These are phyloP conservation scores for Tachina lurida DNA, from an alignment of 2,888 invertebrate species.

Conservation along the genomic window DNA sequence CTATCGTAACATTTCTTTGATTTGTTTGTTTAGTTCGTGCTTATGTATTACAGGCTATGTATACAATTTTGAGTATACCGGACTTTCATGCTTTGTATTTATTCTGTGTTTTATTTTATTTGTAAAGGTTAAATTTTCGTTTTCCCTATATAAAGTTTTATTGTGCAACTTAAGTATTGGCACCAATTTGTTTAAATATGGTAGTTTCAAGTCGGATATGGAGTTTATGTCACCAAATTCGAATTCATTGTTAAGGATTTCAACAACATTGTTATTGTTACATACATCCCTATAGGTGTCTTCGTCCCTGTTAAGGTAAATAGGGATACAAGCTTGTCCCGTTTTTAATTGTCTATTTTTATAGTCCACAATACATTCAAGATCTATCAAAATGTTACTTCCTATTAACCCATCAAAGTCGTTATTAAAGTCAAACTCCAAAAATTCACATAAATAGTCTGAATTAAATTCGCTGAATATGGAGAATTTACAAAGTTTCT, in stretches of 20 bases:
- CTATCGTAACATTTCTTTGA: conserved; percentile 61
- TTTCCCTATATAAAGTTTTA: conserved; percentile 23
- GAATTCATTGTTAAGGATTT: conserved; percentile 30
- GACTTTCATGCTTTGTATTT: conserved; percentile 27
- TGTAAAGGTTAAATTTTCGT: conserved; percentile 22
- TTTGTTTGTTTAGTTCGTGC: conserved; percentile 50
- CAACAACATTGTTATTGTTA: conserved; percentile 3
- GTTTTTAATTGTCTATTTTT: conserved; percentile 20
- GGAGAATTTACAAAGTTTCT: conserved; percentile 31
- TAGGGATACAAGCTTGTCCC: not conserved
- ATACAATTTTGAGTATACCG: conserved; percentile 56
- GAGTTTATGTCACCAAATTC: conserved; percentile 11
- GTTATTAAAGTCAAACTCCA: conserved; percentile 7
- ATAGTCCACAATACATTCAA: conserved; percentile 2
- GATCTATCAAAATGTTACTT: conserved; percentile 10
- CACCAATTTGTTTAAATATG: conserved; percentile 14
- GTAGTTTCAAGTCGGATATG: not conserved
- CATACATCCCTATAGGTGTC: conserved; percentile 13
- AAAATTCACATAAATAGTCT: conserved; percentile 18
- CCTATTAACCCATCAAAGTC: conserved; percentile 28
- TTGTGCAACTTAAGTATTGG: conserved; percentile 2
- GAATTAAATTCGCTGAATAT: conserved; percentile 13
- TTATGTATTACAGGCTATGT: conserved; percentile 55
- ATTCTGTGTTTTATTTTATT: conserved; percentile 60
- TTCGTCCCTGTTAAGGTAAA: conserved; percentile 31